A percentile compares a stretch with the other conserved stretches of the same genome.
phyloP scores from a whole-genome alignment of 2,888 invertebrate genomes.

The Heliconius aoede region DNA sequence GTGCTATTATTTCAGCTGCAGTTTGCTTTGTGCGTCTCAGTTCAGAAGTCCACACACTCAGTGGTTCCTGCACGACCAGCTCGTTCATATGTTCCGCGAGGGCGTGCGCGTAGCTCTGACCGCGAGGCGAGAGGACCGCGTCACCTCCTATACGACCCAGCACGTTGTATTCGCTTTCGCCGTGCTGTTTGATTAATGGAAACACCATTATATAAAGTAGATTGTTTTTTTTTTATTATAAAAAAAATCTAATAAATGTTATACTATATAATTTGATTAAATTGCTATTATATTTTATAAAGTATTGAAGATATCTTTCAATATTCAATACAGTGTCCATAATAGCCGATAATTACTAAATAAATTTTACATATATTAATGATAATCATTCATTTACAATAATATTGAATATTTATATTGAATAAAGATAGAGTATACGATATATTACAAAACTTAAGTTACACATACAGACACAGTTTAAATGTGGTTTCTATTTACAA shows the following conservation, averaged over 20 bases:
- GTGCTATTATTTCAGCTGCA: slow-evolving; percentile 89
- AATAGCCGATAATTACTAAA: too few relatives aligned
- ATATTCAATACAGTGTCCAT: too few relatives aligned
- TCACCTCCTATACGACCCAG: slow-evolving; percentile 96
- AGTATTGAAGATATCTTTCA: too few relatives aligned
- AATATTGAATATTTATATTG: too few relatives aligned
- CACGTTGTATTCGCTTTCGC: slow-evolving; percentile 96
- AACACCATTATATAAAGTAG: too few relatives aligned
- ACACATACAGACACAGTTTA: not conserved
- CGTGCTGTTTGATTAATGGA: slow-evolving; percentile 86
- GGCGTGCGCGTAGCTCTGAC: slow-evolving; percentile 89
- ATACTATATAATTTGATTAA: too few relatives aligned
- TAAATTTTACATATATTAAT: too few relatives aligned
- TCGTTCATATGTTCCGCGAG: slow-evolving; percentile 87
- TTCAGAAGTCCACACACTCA: slow-evolving; percentile 96
- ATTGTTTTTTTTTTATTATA: too few relatives aligned
- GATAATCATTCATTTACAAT: too few relatives aligned
- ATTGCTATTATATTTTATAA: too few relatives aligned
- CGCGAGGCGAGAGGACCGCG: slow-evolving; percentile 91
- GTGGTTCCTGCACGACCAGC: slow-evolving; percentile 85
- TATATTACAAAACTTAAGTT: not conserved
- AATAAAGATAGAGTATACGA: too few relatives aligned
- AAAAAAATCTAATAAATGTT: too few relatives aligned
- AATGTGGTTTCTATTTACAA: not conserved
- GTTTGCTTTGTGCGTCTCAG: slow-evolving; percentile 95